These are phyloP conservation scores for Nomada lathburiana DNA, from an alignment of 2,888 invertebrate genomes.

Conservation along the genomic window DNA sequence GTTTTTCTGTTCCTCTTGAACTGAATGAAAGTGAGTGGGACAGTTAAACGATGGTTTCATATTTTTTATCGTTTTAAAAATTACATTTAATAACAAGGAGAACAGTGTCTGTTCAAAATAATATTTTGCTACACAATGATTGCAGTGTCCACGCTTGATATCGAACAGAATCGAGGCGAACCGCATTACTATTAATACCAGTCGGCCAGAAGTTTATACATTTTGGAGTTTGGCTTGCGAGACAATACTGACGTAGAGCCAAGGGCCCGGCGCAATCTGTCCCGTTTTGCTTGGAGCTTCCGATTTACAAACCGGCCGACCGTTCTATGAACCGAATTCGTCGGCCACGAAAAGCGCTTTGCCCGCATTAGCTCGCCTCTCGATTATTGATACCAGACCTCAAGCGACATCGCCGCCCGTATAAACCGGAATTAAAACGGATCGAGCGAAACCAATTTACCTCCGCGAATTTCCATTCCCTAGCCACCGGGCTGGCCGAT, in stretches of 20 bases:
- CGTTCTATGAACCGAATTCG: conserved; percentile 42
- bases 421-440: conserved; percentile 66
- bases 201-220: not conserved
- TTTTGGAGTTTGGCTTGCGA: not conserved
- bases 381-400: conserved; percentile 68
- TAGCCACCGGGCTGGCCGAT: conserved; percentile 18
- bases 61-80: too few relatives aligned
- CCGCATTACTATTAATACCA: too few relatives aligned
- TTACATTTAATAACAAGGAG: too few relatives aligned
- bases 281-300: conserved; percentile 47
- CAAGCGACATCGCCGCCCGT: conserved; percentile 46
- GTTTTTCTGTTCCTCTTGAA: too few relatives aligned
- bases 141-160: too few relatives aligned
- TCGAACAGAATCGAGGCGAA: too few relatives aligned
- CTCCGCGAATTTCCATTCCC: conserved; percentile 62
- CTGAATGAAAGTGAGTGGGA: too few relatives aligned
- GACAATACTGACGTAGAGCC: not conserved
- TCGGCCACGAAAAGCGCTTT: conserved; percentile 57
- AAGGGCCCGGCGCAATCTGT: conserved; percentile 43
- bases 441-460: conserved; percentile 62
- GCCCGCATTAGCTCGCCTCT: conserved; percentile 60
- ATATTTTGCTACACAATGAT: too few relatives aligned
- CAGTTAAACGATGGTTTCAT: too few relatives aligned
- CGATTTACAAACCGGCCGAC: conserved; percentile 34
- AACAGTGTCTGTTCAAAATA: too few relatives aligned